These are phyloP conservation scores for Spilogale gracilis DNA, from an alignment of 2,113 vertebrate genomes.

Conservation along the genomic window DNA sequence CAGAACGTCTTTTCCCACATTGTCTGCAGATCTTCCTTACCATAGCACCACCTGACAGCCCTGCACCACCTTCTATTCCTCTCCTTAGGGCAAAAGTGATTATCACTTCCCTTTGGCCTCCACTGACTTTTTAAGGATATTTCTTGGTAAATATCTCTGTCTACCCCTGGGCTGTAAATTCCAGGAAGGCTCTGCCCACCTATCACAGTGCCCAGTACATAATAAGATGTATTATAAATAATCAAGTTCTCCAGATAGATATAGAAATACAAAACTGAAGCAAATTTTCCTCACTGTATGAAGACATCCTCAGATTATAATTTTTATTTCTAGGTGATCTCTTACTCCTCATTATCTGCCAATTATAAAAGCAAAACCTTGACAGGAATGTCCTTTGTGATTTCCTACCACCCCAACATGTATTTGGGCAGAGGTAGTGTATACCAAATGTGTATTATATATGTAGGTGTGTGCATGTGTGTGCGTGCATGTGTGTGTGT, in stretches of 20 bases:
- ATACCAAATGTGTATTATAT: not conserved
- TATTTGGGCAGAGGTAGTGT: not conserved
- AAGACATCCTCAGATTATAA: not conserved
- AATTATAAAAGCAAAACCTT: slow-evolving; percentile 44
- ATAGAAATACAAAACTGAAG: not conserved
- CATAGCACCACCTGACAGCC: not conserved
- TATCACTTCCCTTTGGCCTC: not conserved
- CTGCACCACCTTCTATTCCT: not conserved
- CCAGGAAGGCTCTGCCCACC: not conserved
- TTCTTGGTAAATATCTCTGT: slow-evolving; percentile 23
- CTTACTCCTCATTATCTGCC: slow-evolving; percentile 24
- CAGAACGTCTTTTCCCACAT: not conserved
- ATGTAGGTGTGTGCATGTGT: not conserved
- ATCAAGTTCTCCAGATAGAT: not conserved
- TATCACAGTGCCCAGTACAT: not conserved
- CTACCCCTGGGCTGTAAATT: not conserved
- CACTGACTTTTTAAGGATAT: not conserved
- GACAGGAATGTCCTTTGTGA: not conserved
- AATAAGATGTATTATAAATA: not conserved
- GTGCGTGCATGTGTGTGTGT: not conserved
- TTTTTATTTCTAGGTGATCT: not conserved
- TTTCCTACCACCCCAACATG: not conserved
- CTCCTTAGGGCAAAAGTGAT: not conserved
- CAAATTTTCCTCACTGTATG: not conserved
- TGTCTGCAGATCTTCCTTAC: not conserved